phyloP scores from a whole-genome alignment of 1,140 invertebrate genomes.

The Drosophila murphyi region DNA sequence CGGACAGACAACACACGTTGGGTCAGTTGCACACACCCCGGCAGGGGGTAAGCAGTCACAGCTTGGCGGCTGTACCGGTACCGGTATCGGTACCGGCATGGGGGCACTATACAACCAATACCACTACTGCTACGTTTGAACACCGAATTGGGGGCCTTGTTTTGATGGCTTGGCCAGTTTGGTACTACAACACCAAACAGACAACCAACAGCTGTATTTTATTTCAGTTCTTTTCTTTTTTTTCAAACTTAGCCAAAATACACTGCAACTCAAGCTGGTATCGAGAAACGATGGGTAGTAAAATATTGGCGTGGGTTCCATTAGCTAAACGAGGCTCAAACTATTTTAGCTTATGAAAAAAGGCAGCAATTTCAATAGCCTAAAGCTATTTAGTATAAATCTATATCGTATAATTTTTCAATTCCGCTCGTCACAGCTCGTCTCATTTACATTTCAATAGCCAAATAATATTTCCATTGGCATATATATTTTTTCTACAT shows the following conservation, averaged over 20 bases:
- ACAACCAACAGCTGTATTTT: constrained; percentile 54
- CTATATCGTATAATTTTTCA: no score
- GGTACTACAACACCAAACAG: constrained; percentile 40
- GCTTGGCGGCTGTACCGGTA: constrained; percentile 44
- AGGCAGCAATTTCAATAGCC: no score
- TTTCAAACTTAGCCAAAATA: constrained; percentile 9
- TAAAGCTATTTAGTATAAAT: no score
- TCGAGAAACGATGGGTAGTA: not conserved
- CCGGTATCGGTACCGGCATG: constrained; percentile 42
- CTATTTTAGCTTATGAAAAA: not conserved
- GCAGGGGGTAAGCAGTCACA: constrained; percentile 67
- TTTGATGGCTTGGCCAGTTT: constrained; percentile 73
- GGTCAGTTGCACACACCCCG: constrained; percentile 73
- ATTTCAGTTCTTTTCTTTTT: not conserved
- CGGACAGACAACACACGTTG: constrained; percentile 67
- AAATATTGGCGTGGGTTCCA: constrained; percentile 7
- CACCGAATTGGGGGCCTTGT: constrained; percentile 73
- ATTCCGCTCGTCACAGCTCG: constrained; percentile 1
- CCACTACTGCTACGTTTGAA: constrained; percentile 15
- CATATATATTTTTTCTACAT: constrained; percentile 5
- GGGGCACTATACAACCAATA: constrained; percentile 50
- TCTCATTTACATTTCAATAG: constrained; percentile 1
- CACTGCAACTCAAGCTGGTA: constrained; percentile 4
- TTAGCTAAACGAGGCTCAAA: constrained; percentile 9
- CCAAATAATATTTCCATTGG: constrained; percentile 5